Base-by-base conservation (phyloP, 2,888 invertebrate species). In the Eupithecia subfuscata region DNA sequence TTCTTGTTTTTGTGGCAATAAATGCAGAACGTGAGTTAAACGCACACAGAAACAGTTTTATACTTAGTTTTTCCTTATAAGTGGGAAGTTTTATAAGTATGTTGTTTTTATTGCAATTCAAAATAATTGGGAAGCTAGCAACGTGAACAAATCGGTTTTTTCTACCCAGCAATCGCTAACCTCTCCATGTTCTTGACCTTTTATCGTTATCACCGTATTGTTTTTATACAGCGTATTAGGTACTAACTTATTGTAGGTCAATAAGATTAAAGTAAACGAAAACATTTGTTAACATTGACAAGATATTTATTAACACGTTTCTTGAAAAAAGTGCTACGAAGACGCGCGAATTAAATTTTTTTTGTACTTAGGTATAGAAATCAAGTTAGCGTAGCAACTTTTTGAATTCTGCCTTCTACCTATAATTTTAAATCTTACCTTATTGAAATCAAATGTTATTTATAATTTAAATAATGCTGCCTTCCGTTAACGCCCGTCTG, bases 111-210 rank as follows among this genome's bases (percentile, higher is more conserved):
- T 30, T 30, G 25, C 16, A 63, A n/a, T 30, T 30, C 30, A 30
- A 30, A 63, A 30, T 63, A 63, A 63, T 30, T 34, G 18, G 64
- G 14, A 71, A 30, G n/a, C 14, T 30, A 52, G 1, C 69, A 34
- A 43, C 60, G 60, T 60, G 25, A 60, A 2, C 14, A 25, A 60
- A 60, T 60, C 25, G 12, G 14, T 25, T 52, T 56, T 52, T 60
- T 60, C 60, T 60, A 60, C 7, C 56, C n/a, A 56, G 22, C 65
- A 69, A 73, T 76, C 74, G 52, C 11, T 75, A 78, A 75, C 78
- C 78, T 64, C 30, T 22, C 12, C 25, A 16, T 56, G 73, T 63
- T 74, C 73, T 76, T 76, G 73, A 71, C 70, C 75, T 56, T 45
- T 48, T 74, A 56, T 69, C 60, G 65, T 70, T 77, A 74, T 76